Evolutionary conservation across 2,888 invertebrate genomes (phyloP).

Genomic region (Trilocha varians): DNA sequence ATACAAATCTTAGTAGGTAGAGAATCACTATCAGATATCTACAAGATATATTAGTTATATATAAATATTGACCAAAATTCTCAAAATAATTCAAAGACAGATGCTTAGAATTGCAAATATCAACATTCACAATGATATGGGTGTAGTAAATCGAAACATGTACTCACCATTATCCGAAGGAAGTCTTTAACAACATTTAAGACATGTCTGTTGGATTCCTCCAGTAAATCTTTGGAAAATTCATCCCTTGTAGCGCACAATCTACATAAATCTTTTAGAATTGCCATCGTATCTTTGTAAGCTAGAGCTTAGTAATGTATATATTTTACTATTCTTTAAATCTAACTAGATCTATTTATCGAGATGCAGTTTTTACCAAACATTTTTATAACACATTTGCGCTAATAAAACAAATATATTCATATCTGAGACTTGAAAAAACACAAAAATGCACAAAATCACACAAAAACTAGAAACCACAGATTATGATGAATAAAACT

Average conservation of each 20-base stretch:
- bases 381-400: too few species aligned
- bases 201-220: slow-evolving; percentile 47
- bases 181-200: slow-evolving; percentile 53
- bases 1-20: slow-evolving; percentile 57
- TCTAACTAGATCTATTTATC: too few species aligned
- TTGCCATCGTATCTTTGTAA: background rate
- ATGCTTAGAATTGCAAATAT: background rate
- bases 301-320: too few species aligned
- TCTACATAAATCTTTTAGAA: slow-evolving; percentile 50
- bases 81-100: background rate
- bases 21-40: slow-evolving; percentile 49
- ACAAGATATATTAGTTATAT: slow-evolving; percentile 18
- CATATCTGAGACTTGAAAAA: too few species aligned
- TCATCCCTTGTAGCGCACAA: slow-evolving; percentile 55
- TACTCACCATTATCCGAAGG: slow-evolving; percentile 50
- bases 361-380: too few species aligned
- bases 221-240: slow-evolving; percentile 53
- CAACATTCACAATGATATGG: slow-evolving; percentile 1
- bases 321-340: too few species aligned
- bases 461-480: too few species aligned
- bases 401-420: too few species aligned
- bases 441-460: too few species aligned
- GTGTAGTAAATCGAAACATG: background rate
- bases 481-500: too few species aligned
- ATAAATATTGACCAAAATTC: background rate